phyloP scores from a whole-genome alignment of 1,140 invertebrate species.

The Neotoxoptera formosana region DNA sequence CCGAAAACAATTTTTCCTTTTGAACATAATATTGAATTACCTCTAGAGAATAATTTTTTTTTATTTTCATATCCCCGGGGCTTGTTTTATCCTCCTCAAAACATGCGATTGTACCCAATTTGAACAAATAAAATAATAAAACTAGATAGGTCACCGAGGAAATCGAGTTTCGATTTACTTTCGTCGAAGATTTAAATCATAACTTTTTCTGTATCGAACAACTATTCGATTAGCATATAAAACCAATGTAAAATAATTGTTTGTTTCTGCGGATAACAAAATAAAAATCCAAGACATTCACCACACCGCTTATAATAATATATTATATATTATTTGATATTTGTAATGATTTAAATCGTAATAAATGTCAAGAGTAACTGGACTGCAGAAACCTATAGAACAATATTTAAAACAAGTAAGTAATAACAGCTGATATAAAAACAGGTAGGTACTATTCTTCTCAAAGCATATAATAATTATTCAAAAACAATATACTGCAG shows the following conservation, averaged over 20 bases:
- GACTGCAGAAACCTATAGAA: not conserved
- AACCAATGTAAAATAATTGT: not conserved
- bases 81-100: not conserved
- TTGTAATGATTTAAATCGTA: not conserved
- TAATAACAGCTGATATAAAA: no score
- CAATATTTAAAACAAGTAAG: no score
- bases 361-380: not conserved
- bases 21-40: conserved; percentile 35
- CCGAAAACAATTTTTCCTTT: conserved; percentile 13
- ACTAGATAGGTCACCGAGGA: not conserved
- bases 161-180: conserved; percentile 31
- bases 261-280: not conserved
- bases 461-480: not conserved
- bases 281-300: not conserved
- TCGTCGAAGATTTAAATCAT: conserved; percentile 27
- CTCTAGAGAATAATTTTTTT: conserved; percentile 16
- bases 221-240: not conserved
- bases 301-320: not conserved
- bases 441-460: no score
- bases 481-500: not conserved
- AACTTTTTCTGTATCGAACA: not conserved
- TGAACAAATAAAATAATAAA: conserved; percentile 27
- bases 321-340: not conserved
- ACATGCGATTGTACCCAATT: conserved; percentile 33
- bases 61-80: conserved; percentile 19